Evolutionary conservation across 2,113 vertebrate genomes (phyloP).

Genomic region (Rousettus leschenaultii): DNA sequence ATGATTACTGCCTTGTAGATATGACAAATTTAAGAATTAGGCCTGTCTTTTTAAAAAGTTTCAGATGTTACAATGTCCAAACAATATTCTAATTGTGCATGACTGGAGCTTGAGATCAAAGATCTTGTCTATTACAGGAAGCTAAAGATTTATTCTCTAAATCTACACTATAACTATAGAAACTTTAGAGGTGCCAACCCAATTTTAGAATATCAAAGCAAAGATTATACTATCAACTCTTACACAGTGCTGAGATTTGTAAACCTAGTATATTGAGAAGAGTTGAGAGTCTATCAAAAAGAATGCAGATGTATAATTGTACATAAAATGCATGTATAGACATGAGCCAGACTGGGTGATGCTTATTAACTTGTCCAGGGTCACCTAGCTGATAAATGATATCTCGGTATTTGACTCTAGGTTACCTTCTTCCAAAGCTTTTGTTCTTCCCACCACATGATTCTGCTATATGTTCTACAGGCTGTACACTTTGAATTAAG

Average conservation of each 20-base stretch:
- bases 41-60: not conserved
- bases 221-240: not conserved
- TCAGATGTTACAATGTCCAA: conserved; percentile 27
- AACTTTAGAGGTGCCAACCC: not conserved
- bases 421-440: not conserved
- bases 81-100: not conserved
- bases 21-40: conserved; percentile 38
- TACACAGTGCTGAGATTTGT: not conserved
- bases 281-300: not conserved
- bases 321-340: not conserved
- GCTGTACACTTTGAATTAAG: not conserved
- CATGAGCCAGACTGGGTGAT: not conserved
- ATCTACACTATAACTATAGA: not conserved
- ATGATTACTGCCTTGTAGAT: conserved; percentile 1
- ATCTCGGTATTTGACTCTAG: not conserved
- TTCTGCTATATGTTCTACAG: not conserved
- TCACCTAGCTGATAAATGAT: not conserved
- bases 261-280: not conserved
- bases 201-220: conserved; percentile 1
- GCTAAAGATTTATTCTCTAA: not conserved
- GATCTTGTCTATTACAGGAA: not conserved
- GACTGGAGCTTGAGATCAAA: not conserved
- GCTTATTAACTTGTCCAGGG: not conserved
- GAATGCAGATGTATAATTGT: not conserved
- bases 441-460: not conserved